Evolutionary conservation across 2,113 vertebrate species (phyloP).

Genomic region (Chaetops frenatus): DNA sequence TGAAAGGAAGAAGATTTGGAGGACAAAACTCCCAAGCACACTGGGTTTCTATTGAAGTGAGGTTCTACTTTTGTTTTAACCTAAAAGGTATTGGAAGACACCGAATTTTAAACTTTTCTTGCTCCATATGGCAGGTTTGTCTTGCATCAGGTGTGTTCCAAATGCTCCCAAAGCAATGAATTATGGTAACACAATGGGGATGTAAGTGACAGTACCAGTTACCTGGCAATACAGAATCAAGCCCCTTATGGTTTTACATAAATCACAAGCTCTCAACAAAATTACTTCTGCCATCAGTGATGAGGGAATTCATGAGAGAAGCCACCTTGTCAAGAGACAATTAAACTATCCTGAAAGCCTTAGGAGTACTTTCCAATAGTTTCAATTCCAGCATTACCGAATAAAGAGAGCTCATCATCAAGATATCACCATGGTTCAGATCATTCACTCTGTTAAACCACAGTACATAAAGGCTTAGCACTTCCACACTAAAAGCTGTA

Average conservation of each 20-base stretch:
- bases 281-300: not conserved
- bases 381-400: not conserved
- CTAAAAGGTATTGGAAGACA: fast-evolving
- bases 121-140: not conserved
- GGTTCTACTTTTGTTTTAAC: not conserved
- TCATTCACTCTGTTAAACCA: not conserved
- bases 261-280: not conserved
- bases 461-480: not conserved
- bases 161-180: not conserved
- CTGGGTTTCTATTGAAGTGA: not conserved
- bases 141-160: not conserved
- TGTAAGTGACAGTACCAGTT: not conserved
- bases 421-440: not conserved
- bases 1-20: not conserved
- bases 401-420: not conserved
- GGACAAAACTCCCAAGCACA: not conserved
- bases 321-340: not conserved
- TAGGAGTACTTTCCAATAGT: not conserved
- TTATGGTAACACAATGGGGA: not conserved
- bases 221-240: not conserved
- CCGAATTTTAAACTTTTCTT: not conserved
- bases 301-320: not conserved
- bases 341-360: not conserved
- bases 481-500: not conserved
- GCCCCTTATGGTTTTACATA: not conserved